phyloP scores from a whole-genome alignment of 2,888 invertebrate species.

The Campopleginae sp. region DNA sequence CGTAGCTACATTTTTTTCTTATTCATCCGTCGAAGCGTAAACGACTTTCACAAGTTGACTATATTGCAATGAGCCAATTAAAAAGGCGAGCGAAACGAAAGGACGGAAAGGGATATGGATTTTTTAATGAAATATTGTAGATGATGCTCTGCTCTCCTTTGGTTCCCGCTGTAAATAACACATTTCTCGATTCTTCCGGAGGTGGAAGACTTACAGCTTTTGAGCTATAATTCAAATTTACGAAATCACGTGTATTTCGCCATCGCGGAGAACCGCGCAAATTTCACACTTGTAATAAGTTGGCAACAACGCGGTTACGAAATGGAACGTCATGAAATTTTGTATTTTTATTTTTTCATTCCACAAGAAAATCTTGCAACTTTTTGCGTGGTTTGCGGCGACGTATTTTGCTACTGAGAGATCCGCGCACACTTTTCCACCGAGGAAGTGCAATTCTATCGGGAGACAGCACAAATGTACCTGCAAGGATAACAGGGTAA shows the following conservation, averaged over 20 bases:
- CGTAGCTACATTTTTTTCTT: not conserved
- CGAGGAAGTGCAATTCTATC: slow-evolving; percentile 47
- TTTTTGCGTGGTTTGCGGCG: slow-evolving; percentile 12
- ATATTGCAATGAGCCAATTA: not conserved
- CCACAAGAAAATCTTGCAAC: slow-evolving; percentile 33
- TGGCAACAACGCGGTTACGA: slow-evolving; percentile 18
- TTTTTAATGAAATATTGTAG: not conserved
- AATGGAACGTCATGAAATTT: slow-evolving; percentile 30
- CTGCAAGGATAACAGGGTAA: slow-evolving; percentile 8
- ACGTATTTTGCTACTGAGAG: slow-evolving; percentile 26
- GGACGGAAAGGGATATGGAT: not conserved
- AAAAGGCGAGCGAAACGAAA: too few relatives aligned
- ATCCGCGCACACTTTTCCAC: slow-evolving; percentile 34
- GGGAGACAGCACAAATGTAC: slow-evolving; percentile 53
- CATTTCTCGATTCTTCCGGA: not conserved
- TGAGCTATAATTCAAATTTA: not conserved
- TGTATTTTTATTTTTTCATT: not conserved
- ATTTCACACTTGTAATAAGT: not conserved
- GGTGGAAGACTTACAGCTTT: not conserved
- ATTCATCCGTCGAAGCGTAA: not conserved
- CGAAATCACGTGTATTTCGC: not conserved
- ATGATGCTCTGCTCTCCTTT: not conserved
- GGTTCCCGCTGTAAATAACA: not conserved
- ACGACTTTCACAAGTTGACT: not conserved
- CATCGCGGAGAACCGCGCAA: not conserved